Evolutionary conservation across 1,140 invertebrate species (phyloP), one percentile per base, ranked within the genome.

Genomic region (Trachymyrmex septentrionalis): DNA sequence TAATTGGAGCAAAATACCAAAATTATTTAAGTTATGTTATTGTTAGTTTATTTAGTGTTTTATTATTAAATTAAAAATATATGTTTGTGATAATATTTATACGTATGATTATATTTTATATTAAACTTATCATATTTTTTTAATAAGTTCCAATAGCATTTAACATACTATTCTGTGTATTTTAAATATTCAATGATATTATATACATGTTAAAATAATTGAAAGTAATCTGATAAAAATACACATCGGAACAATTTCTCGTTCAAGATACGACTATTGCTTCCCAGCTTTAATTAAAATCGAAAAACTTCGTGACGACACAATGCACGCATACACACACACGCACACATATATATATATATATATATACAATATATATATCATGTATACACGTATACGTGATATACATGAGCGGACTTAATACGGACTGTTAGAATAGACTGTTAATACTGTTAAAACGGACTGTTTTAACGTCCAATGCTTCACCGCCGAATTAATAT

Each of bases 401-500:
- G 9, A 48, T 1, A 1, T 72, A 38, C n/a, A 67, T 10, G 38
- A 75, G 16, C 73, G 19, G 4, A 66, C 6, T 66, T 66, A 78
- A 57, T 77, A 85, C 61, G 44, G 21, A 59, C 38, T 72, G 30
- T 53, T 71, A 61, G 34, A 9, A 27, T 1, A 1, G 27, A 27
- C 38, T 38, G 34, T 38, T 38, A 38, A 38, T 38, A 12, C 38
- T 38, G 34, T 38, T 38, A 38, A 38, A 7, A 38, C 34, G n/a
- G n/a, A n/a, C n/a, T n/a, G 38, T 10, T 44, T 77, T 77, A 78
- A 88, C 44, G 77, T 24, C 38, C 72, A 48, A 10, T 76, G 59
- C 44, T 53, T 34, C 61, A 27, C 24, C 38, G 27, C 73, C 14
- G 73, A 90, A 89, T 90, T 87, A 90, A 89, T 48, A 67, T 61